phyloP scores from a whole-genome alignment of 2,797 vertebrate genomes.

The Ispidina lecontei region DNA sequence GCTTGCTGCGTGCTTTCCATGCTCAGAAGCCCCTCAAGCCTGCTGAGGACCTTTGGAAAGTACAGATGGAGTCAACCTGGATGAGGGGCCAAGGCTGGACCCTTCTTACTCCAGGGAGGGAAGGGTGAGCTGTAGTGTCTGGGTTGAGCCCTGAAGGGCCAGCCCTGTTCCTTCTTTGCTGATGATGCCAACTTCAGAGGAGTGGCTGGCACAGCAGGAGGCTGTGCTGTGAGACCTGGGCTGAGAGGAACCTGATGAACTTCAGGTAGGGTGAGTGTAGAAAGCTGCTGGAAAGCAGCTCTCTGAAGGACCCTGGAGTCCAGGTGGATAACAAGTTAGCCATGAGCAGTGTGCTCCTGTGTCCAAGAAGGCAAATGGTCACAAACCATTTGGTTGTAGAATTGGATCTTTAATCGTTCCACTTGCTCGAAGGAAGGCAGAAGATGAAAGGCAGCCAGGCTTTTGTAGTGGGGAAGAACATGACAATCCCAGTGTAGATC shows the following conservation, averaged over 20 bases:
- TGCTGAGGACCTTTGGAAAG: neutral
- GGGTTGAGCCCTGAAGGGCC: neutral
- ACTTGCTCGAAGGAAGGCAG: neutral
- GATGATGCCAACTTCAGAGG: neutral
- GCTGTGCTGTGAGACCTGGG: neutral
- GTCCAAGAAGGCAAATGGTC: neutral
- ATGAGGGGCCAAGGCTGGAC: neutral
- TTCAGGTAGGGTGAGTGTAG: neutral
- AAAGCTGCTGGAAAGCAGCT: neutral
- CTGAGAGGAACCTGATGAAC: neutral
- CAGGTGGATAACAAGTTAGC: neutral
- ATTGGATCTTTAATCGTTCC: neutral
- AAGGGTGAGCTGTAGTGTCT: neutral
- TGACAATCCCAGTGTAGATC: neutral
- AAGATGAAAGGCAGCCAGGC: neutral
- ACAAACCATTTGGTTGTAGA: neutral
- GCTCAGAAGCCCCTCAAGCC: neutral
- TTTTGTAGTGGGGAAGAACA: neutral
- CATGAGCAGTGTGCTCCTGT: too few species aligned
- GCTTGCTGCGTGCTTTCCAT: neutral
- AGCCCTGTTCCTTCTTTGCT: neutral
- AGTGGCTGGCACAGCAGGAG: neutral
- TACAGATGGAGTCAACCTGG: neutral
- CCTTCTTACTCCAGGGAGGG: neutral
- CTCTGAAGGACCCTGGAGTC: neutral